Percentiles rank a stretch among this genome's conserved stretches.
These are phyloP conservation scores for Ooceraea biroi DNA, from an alignment of 1,140 invertebrate species.

Conservation along the genomic window DNA sequence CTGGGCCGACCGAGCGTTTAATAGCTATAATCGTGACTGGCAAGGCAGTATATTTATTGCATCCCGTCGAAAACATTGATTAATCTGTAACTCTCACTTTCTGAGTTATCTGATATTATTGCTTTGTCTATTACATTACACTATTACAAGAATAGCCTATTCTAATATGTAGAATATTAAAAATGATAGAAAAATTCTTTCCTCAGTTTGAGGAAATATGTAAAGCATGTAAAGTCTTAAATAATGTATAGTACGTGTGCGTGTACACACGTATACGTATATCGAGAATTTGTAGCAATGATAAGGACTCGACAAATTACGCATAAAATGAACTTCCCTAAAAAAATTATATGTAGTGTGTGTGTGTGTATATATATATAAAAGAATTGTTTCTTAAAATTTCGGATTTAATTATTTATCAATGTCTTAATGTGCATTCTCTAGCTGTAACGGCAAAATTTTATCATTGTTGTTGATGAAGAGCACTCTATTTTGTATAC, in stretches of 20 bases:
- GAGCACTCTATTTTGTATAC: conserved; percentile 20
- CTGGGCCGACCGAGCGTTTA: too few relatives aligned
- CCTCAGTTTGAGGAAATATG: not conserved
- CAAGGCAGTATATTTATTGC: conserved; percentile 36
- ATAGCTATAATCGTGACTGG: not conserved
- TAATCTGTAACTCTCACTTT: conserved; percentile 20
- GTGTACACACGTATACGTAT: too few relatives aligned
- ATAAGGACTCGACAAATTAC: conserved; percentile 30
- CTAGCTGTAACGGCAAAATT: conserved; percentile 5
- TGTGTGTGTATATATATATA: too few relatives aligned
- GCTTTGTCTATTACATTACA: not conserved
- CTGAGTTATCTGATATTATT: conserved; percentile 6
- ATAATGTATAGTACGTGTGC: conserved; percentile 54
- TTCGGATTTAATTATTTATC: conserved; percentile 1
- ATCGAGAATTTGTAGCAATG: not conserved
- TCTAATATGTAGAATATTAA: conserved; percentile 9
- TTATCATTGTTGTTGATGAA: conserved; percentile 16
- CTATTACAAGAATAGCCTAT: not conserved
- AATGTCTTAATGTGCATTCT: not conserved
- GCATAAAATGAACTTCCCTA: not conserved
- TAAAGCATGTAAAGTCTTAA: conserved; percentile 9
- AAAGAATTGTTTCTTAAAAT: not conserved
- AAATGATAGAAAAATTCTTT: conserved; percentile 10
- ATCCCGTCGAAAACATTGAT: not conserved
- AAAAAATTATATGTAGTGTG: not conserved